Percentiles rank a stretch among this genome's conserved stretches.
phyloP scores from a whole-genome alignment of 2,888 invertebrate genomes.

The Synanthedon formicaeformis region DNA sequence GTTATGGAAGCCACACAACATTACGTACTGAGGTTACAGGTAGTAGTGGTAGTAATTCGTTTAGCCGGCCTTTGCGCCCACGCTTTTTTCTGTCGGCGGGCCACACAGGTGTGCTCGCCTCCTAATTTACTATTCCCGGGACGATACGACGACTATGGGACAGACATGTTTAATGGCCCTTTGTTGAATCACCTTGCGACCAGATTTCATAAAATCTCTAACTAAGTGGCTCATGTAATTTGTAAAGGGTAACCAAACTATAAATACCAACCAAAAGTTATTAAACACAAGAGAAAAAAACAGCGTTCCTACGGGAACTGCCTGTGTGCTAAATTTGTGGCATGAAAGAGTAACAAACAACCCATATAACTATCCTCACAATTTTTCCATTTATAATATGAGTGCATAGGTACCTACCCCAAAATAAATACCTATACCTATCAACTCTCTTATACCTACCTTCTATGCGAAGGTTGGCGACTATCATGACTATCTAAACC shows the following conservation, averaged over 20 bases:
- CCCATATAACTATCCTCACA: no score
- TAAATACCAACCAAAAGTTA: background rate
- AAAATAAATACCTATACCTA: no score
- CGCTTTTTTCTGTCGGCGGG: constrained; percentile 51
- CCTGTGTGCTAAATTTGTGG: no score
- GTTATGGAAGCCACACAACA: constrained; percentile 12
- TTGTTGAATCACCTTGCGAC: constrained; percentile 20
- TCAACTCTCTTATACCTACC: no score
- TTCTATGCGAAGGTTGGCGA: no score
- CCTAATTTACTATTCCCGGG: constrained; percentile 64
- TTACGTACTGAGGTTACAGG: constrained; percentile 46
- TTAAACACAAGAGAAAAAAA: background rate
- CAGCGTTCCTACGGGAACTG: no score
- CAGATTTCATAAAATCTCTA: background rate
- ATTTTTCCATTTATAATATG: no score
- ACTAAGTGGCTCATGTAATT: no score
- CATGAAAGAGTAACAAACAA: no score
- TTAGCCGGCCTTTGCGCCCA: constrained; percentile 62
- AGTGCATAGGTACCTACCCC: no score
- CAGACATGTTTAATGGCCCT: constrained; percentile 41
- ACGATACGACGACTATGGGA: constrained; percentile 34
- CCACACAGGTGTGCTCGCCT: constrained; percentile 65
- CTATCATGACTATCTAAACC: no score
- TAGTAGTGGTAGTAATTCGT: constrained; percentile 69
- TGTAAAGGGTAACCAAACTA: background rate